Base-by-base conservation (phyloP, 1,140 invertebrate species). In the Caerostris darwini region DNA sequence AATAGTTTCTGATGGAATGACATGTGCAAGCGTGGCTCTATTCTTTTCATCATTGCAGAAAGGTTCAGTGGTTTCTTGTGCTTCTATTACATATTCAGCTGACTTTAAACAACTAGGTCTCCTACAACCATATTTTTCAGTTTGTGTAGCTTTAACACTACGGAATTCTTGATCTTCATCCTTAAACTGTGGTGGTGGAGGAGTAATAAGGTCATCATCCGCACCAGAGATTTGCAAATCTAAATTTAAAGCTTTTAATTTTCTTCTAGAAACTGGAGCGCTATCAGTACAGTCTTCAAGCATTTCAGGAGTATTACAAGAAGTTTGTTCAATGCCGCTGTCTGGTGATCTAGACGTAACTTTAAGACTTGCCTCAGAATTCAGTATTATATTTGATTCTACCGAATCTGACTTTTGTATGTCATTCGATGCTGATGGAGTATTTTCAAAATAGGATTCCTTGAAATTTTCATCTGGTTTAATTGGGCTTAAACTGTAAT, bases 291-390 rank as follows among this genome's bases (percentile, higher is more conserved):
- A 88, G n/a, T 94, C 86, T n/a, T 89, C 69, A 0, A 58, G 8
- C 57, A 94, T 69, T 4, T 94, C 93, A 14, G 82, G 77, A 58
- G 93, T 90, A 8, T 94, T 57, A 61, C 86, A 89, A 7, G 57
- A 89, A 57, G n/a, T 50, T 53, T 82, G 93, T 50, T 90, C 93
- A n/a, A 94, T 94, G 2, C 93, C 93, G 69, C 93, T 94, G 19
- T 94, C 93, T 56, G 93, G 88, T 53, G 93, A 94, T 19, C 59
- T 56, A 7, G 93, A 94, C 53, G 85, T 53, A 34, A 17, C 5
- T 59, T 94, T 94, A 1, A 82, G 17, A 34, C 50, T 90, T 58
- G 8, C 19, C n/a, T 61, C 67, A 3, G 83, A 54, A 17, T 71
- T 17, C 6, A 53, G 58, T 50, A 69, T 34, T 58, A 10, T 14